phyloP scores from a whole-genome alignment of 2,888 invertebrate species.

The Limnephilus auricula region DNA sequence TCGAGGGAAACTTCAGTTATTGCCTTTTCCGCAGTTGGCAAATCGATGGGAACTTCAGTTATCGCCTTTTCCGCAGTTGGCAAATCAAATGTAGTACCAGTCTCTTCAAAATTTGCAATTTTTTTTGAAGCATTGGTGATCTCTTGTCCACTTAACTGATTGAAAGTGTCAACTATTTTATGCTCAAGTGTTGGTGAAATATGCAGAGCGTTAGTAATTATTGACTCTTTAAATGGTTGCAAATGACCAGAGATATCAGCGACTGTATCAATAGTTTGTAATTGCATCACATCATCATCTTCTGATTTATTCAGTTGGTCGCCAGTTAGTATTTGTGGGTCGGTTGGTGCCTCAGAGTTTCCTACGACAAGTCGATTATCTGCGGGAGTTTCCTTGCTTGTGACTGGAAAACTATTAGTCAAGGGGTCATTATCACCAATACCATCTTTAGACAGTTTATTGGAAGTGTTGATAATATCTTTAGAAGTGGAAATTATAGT shows the following conservation, averaged over 20 bases:
- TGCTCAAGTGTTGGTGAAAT: neutral
- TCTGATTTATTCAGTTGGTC: neutral
- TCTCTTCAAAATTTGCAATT: neutral
- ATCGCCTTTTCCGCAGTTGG: no score
- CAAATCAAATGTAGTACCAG: no score
- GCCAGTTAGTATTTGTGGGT: neutral
- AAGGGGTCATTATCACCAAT: neutral
- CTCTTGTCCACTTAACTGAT: neutral
- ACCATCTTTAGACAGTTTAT: neutral
- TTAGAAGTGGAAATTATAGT: neutral
- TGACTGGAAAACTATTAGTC: neutral
- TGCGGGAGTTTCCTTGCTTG: neutral
- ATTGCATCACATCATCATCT: neutral
- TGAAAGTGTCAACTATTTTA: neutral
- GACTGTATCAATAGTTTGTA: neutral
- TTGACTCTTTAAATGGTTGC: neutral
- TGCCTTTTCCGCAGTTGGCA: no score
- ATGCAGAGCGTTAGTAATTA: neutral
- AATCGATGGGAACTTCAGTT: no score
- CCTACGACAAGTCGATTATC: neutral
- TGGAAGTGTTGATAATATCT: neutral
- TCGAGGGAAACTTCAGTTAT: no score
- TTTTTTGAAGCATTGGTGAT: neutral
- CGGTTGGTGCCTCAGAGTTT: neutral
- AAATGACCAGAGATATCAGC: neutral